Base-by-base conservation (phyloP, 2,113 vertebrate species). In the Neodontobutis hainanensis region DNA sequence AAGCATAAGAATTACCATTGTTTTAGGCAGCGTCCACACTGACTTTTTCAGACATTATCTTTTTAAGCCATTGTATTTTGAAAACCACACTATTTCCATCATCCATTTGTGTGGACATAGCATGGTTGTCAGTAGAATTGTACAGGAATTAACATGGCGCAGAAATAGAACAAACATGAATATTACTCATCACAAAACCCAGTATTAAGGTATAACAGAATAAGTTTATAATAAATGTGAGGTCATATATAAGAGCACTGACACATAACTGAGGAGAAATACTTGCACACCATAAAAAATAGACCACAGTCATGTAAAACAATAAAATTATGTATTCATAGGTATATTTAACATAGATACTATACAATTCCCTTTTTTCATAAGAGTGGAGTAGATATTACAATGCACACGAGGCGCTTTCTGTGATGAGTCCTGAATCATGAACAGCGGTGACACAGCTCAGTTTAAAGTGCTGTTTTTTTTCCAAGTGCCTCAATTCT, bases 201-300 rank as follows among this genome's bases (percentile, higher is more conserved):
- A 61, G 46, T 70, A 59, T 35, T 75, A 82, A 82, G 67, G 49
- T 62, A 70, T 52, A 73, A 82, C 66, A 72, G 72, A 68, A 77
- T 79, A 70, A 61, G 50, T 40, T 78, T 34, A 19, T 50, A 0
- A 52, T 77, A 51, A 47, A 14, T 66, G 63, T 66, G 56, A 75
- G 68, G 82, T 53, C 40, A 86, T 57, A 55, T 42, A n/a, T 67
- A 49, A 45, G 53, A 68, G 47, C 32, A 72, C 50, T 34, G 77
- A 65, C 56, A 80, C 56, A 12, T 58, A 63, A 65, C 48, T 56
- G 45, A 50, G 85, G 81, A 66, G 35, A 59, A 64, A 81, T 62
- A 78, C 52, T 68, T 72, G 83, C 73, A 87, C 76, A 80, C 80
- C 82, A 76, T 77, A 88, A 79, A 77, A 90, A 90, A 88, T 87